Evolutionary conservation across 2,113 vertebrate species (phyloP).

Genomic region (Genyomyrus donnyi): DNA sequence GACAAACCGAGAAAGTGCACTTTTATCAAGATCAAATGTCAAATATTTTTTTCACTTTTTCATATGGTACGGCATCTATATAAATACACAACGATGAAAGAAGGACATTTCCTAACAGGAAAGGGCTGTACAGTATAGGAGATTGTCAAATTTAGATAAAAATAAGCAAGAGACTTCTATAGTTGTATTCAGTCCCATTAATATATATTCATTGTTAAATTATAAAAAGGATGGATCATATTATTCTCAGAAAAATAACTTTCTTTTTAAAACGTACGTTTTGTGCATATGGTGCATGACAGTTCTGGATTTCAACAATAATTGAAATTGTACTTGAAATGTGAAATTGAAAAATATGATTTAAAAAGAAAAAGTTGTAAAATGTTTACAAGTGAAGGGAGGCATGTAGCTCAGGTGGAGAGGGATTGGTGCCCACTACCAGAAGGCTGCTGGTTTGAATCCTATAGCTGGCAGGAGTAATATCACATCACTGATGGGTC

Average conservation of each 20-base stretch:
- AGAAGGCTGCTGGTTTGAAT: neutral
- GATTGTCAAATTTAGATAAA: neutral
- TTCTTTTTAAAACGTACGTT: neutral
- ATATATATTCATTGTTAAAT: neutral
- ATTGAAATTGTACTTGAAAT: neutral
- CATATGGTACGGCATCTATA: neutral
- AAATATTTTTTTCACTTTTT: neutral
- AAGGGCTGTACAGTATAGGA: neutral
- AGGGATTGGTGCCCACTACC: neutral
- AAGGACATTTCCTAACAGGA: neutral
- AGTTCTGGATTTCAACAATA: neutral
- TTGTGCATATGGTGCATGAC: neutral
- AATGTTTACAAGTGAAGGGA: neutral
- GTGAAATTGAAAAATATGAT: neutral
- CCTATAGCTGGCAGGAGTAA: neutral
- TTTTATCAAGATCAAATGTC: too few relatives aligned
- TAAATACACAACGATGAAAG: neutral
- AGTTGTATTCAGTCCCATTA: neutral
- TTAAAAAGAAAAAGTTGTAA: neutral
- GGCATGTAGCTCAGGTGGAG: neutral
- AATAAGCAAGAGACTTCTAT: neutral
- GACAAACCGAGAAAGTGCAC: neutral
- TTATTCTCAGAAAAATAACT: neutral
- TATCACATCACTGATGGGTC: neutral
- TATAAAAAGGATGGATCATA: neutral